A percentile compares a stretch with the other conserved stretches of the same genome.
Conservation (phyloP, 2,113 vertebrate genomes). For the Entomyzon cyanotis region DNA sequence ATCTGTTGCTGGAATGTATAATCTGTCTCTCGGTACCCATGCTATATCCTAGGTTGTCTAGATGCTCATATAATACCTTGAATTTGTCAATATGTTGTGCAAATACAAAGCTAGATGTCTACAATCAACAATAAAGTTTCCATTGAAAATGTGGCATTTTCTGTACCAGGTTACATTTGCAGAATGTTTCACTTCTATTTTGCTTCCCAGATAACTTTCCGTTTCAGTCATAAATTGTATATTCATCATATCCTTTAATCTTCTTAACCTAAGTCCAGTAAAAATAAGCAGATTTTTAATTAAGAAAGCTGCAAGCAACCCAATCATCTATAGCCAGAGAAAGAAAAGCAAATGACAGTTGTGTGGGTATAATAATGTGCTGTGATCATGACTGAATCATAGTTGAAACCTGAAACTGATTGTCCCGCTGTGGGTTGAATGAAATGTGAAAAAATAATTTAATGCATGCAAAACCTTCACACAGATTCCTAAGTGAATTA, state of each 20-base stretch:
- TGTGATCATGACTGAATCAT: slow-evolving; percentile 58
- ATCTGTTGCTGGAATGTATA: background rate
- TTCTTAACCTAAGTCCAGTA: slow-evolving; percentile 42
- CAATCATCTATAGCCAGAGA: slow-evolving; percentile 29
- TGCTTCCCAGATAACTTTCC: background rate
- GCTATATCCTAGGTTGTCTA: background rate
- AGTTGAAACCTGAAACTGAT: slow-evolving; percentile 51
- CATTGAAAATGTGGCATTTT: background rate
- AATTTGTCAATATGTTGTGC: background rate
- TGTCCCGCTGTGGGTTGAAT: slow-evolving; percentile 56
- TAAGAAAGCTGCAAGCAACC: slow-evolving; percentile 66
- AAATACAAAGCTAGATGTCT: background rate
- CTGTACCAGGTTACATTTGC: background rate
- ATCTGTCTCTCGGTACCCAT: rapidly evolving
- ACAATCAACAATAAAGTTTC: background rate
- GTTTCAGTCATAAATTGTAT: slow-evolving; percentile 10
- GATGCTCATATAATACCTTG: background rate
- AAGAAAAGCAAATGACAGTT: slow-evolving; percentile 54
- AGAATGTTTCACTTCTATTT: background rate
- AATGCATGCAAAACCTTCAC: slow-evolving; percentile 46
- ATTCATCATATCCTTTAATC: slow-evolving; percentile 38
- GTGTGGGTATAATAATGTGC: slow-evolving; percentile 35
- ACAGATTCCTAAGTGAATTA: slow-evolving; percentile 40
- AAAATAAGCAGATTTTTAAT: slow-evolving; percentile 67
- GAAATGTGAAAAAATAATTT: slow-evolving; percentile 58